Percentiles rank a stretch among this genome's conserved stretches.
phyloP scores from a whole-genome alignment of 2,113 vertebrate species.

The Meriones unguiculatus region DNA sequence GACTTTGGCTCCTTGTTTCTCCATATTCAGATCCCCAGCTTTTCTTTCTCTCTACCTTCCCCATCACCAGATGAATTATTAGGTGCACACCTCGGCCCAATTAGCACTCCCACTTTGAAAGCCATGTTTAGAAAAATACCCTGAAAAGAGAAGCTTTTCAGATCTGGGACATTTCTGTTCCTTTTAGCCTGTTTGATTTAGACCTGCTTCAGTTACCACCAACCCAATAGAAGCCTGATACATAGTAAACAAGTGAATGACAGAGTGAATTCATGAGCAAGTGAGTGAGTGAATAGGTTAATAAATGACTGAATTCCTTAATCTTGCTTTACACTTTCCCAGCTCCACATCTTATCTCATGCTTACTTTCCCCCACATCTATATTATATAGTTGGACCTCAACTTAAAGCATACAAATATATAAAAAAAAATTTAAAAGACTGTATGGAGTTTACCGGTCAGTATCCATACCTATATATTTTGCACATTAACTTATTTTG shows the following conservation, averaged over 20 bases:
- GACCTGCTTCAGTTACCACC: background rate
- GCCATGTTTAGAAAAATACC: background rate
- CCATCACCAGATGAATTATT: background rate
- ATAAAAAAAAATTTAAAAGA: too few relatives aligned
- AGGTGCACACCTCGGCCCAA: background rate
- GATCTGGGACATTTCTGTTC: background rate
- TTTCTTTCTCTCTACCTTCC: background rate
- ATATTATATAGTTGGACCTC: background rate
- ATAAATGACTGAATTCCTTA: background rate
- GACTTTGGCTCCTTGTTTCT: background rate
- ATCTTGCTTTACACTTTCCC: background rate
- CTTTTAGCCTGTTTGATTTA: background rate
- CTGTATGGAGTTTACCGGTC: too few relatives aligned
- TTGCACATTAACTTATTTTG: too few relatives aligned
- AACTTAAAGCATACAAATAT: background rate
- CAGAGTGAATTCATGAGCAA: background rate
- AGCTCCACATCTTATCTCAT: background rate
- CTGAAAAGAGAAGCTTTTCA: conserved; percentile 19
- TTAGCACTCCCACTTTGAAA: background rate
- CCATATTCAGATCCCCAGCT: background rate
- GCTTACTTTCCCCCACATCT: background rate
- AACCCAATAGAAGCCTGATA: background rate
- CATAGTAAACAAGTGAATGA: background rate
- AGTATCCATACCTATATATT: too few relatives aligned
- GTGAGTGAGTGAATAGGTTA: background rate